phyloP scores from a whole-genome alignment of 1,140 invertebrate genomes.

The Diabrotica undecimpunctata region DNA sequence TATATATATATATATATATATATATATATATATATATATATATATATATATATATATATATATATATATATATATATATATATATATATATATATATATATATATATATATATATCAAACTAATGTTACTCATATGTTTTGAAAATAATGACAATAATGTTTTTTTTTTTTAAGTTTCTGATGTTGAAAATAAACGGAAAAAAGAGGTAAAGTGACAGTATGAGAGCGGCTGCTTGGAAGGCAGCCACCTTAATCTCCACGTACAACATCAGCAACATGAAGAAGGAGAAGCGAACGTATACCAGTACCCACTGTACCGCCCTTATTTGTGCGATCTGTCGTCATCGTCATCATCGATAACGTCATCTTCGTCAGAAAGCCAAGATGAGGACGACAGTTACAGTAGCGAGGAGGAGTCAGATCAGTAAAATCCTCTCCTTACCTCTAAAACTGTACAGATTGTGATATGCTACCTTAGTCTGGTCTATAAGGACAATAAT shows the following conservation, averaged over 20 bases:
- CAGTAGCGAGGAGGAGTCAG: slow-evolving; percentile 23
- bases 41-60: too few species aligned
- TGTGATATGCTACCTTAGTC: slow-evolving; percentile 37
- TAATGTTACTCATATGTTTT: too few species aligned
- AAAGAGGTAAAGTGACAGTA: slow-evolving; percentile 48
- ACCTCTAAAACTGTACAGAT: slow-evolving; percentile 38
- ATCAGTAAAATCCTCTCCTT: slow-evolving; percentile 20
- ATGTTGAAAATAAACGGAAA: slow-evolving; percentile 44
- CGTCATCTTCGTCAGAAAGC: slow-evolving; percentile 10
- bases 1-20: too few species aligned
- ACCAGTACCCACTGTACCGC: slow-evolving; percentile 24
- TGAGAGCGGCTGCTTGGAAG: slow-evolving; percentile 39
- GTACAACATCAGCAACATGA: not conserved
- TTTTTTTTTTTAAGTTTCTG: slow-evolving; percentile 36
- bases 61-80: too few species aligned
- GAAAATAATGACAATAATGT: too few species aligned
- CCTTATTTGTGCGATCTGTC: slow-evolving; percentile 25
- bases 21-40: too few species aligned
- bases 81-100: too few species aligned
- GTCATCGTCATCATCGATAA: slow-evolving; percentile 1
- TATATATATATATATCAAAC: too few species aligned
- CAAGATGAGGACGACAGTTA: slow-evolving; percentile 22
- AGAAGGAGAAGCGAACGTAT: slow-evolving; percentile 20
- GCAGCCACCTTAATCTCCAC: slow-evolving; percentile 24
- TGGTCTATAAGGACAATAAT: not conserved